Percentiles rank a stretch among this genome's conserved stretches.
phyloP scores from a whole-genome alignment of 2,888 invertebrate genomes.

The Adelphocoris suturalis region DNA sequence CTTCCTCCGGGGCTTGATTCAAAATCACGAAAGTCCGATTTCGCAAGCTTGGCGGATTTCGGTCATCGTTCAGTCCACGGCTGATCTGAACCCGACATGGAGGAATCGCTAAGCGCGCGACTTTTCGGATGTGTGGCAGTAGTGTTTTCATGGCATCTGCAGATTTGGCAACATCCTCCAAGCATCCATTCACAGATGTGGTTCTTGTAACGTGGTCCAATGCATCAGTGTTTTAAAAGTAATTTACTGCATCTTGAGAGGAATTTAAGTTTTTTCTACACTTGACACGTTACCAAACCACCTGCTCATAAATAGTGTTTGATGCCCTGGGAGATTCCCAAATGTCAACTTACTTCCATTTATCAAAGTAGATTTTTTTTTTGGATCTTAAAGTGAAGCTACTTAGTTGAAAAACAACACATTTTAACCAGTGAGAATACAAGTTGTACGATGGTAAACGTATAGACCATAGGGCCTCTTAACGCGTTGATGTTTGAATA shows the following conservation, averaged over 20 bases:
- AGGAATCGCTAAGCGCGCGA: not conserved
- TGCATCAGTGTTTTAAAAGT: not conserved
- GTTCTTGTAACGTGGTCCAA: not conserved
- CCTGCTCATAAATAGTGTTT: constrained; percentile 1
- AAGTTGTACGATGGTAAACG: too few relatives aligned
- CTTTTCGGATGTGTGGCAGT: not conserved
- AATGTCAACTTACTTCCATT: not conserved
- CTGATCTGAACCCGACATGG: not conserved
- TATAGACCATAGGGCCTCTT: too few relatives aligned
- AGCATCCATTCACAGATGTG: not conserved
- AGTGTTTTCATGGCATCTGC: not conserved
- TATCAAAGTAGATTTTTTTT: too few relatives aligned
- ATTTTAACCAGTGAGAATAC: too few relatives aligned
- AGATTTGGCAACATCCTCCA: too few relatives aligned
- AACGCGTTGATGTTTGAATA: too few relatives aligned
- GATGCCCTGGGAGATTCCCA: not conserved
- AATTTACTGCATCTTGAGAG: not conserved
- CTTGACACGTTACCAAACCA: constrained; percentile 37
- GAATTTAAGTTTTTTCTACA: not conserved
- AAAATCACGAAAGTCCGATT: not conserved
- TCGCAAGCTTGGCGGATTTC: not conserved
- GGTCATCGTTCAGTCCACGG: not conserved
- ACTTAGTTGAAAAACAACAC: too few relatives aligned
- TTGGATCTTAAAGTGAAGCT: too few relatives aligned
- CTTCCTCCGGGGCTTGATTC: constrained; percentile 8